These are phyloP conservation scores for Machaerirhynchus nigripectus DNA, from an alignment of 2,113 vertebrate species.

Conservation along the genomic window DNA sequence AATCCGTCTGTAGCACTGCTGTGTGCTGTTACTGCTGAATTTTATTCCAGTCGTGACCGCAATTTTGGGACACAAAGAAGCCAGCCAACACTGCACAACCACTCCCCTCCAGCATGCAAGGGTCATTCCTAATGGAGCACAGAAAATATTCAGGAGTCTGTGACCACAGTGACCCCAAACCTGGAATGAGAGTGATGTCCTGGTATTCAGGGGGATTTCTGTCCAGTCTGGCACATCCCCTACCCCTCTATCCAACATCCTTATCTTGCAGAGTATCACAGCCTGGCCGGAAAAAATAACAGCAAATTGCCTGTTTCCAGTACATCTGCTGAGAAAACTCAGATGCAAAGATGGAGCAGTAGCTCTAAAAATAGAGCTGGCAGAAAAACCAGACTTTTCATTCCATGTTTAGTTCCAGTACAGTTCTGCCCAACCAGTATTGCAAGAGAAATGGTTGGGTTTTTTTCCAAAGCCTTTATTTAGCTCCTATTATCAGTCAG, in stretches of 20 bases:
- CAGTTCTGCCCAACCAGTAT: slow-evolving; percentile 42
- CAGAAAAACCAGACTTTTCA: slow-evolving; percentile 45
- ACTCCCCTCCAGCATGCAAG: background rate
- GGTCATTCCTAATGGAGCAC: background rate
- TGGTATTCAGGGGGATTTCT: background rate
- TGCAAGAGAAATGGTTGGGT: background rate
- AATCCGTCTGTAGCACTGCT: background rate
- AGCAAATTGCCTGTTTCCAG: slow-evolving; percentile 20
- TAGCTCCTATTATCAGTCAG: slow-evolving; percentile 44
- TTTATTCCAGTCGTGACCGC: fast-evolving
- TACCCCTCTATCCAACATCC: background rate
- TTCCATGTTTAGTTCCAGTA: slow-evolving; percentile 54
- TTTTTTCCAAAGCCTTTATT: slow-evolving; percentile 43
- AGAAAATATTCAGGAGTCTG: background rate
- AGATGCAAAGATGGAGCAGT: background rate
- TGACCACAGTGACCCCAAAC: background rate
- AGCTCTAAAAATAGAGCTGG: slow-evolving; percentile 62
- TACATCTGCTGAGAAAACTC: slow-evolving; percentile 37
- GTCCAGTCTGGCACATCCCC: background rate
- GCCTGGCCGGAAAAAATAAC: background rate
- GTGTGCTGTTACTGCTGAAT: background rate
- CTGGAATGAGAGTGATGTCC: background rate
- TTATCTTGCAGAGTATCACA: background rate
- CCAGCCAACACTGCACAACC: background rate
- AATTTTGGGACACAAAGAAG: background rate